Percentiles rank a stretch among this genome's conserved stretches.
These are phyloP conservation scores for Oceanites oceanicus DNA, from an alignment of 2,113 vertebrate genomes.

Conservation along the genomic window DNA sequence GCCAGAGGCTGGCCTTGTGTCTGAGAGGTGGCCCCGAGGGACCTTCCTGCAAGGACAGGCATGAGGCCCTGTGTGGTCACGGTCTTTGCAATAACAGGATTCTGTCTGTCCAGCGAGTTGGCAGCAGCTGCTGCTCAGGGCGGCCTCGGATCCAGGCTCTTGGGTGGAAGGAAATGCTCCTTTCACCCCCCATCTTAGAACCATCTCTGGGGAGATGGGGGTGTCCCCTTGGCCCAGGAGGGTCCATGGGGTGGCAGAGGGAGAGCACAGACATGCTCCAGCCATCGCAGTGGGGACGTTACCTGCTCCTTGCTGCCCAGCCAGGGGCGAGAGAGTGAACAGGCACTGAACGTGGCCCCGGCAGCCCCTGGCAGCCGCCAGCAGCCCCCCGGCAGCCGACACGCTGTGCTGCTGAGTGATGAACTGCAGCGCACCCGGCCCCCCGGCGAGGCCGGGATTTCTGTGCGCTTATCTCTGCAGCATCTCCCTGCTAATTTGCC, in stretches of 20 bases:
- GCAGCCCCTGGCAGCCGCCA: not conserved
- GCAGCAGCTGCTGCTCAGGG: not conserved
- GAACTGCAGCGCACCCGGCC: not conserved
- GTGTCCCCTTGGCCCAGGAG: not conserved
- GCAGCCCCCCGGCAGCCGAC: not conserved
- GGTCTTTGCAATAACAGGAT: conserved; percentile 58
- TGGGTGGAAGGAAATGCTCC: not conserved
- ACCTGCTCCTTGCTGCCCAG: not conserved
- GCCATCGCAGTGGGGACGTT: accelerated
- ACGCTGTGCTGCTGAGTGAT: not conserved
- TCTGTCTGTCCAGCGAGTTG: conserved; percentile 10
- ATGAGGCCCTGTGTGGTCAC: conserved; percentile 16
- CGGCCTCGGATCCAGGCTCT: not conserved
- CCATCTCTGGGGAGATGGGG: not conserved
- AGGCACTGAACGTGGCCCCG: accelerated
- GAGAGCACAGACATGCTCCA: not conserved
- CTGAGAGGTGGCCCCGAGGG: conserved; percentile 49
- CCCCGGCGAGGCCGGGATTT: not conserved
- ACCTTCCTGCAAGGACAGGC: conserved; percentile 64
- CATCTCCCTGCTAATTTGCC: not conserved
- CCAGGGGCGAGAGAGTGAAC: not conserved
- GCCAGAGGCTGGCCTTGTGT: conserved; percentile 48
- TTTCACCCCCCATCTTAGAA: not conserved
- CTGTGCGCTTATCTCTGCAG: not conserved
- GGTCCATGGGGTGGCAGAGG: accelerated